phyloP scores from a whole-genome alignment of 2,113 vertebrate species.

The Labeo rohita region DNA sequence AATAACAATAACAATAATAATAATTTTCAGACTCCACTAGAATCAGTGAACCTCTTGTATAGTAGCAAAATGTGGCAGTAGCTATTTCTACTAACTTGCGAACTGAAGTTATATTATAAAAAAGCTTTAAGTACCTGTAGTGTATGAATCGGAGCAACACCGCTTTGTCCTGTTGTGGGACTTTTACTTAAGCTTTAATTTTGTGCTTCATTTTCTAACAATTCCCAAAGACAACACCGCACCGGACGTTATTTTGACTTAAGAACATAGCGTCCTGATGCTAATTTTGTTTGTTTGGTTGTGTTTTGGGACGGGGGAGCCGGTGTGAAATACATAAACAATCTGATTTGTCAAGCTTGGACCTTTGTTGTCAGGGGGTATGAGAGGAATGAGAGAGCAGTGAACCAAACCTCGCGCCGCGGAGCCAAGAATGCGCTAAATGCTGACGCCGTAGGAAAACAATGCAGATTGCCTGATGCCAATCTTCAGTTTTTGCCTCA shows the following conservation, averaged over 20 bases:
- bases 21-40: no score
- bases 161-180: no score
- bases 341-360: conserved; percentile 37
- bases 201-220: neutral
- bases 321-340: conserved; percentile 12
- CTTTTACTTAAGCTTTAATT: no score
- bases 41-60: no score
- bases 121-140: no score
- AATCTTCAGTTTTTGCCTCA: conserved; percentile 35
- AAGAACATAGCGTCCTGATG: neutral
- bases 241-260: neutral
- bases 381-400: conserved; percentile 27
- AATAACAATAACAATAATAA: no score
- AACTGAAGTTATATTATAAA: no score
- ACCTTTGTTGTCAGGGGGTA: conserved; percentile 21
- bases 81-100: no score
- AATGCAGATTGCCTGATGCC: conserved; percentile 52
- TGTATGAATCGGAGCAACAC: no score
- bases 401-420: conserved; percentile 24
- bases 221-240: neutral
- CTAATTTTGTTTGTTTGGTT: conserved; percentile 16
- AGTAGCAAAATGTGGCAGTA: no score
- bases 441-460: conserved; percentile 55
- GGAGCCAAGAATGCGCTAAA: conserved; percentile 46
- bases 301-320: neutral